A percentile compares a stretch with the other conserved stretches of the same genome.
Evolutionary conservation across 2,888 invertebrate species (phyloP).

Genomic region (Acanthoscelides obtectus): DNA sequence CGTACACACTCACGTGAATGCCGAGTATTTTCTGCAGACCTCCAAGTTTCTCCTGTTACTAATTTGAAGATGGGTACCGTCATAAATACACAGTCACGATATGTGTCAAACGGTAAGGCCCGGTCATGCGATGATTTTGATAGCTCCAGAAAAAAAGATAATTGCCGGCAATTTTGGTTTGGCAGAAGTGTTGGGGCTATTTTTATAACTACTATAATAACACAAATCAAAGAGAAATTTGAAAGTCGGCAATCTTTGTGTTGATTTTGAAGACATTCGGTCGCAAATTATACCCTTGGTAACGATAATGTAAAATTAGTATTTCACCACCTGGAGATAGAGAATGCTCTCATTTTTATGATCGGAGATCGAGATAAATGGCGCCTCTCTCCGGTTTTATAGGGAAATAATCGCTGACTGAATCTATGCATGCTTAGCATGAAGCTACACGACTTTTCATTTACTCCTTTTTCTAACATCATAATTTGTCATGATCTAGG

Average conservation of each 20-base stretch:
- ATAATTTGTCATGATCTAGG: too few species aligned
- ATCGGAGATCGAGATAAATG: neutral
- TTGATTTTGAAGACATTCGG: neutral
- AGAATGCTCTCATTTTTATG: neutral
- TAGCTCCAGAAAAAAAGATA: neutral
- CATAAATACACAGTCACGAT: neutral
- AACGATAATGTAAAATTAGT: neutral
- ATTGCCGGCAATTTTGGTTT: neutral
- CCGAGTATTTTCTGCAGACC: neutral
- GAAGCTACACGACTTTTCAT: neutral
- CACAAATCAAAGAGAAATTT: neutral
- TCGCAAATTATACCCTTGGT: neutral
- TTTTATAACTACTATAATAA: neutral
- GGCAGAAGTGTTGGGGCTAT: neutral
- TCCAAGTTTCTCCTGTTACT: neutral
- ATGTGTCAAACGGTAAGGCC: neutral
- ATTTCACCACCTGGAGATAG: neutral
- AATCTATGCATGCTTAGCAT: neutral
- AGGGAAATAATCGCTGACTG: neutral
- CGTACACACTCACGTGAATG: neutral
- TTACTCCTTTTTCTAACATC: too few species aligned
- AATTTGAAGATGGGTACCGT: neutral
- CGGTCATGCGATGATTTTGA: neutral
- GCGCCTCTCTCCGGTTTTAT: neutral
- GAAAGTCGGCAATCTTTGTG: neutral